Evolutionary conservation across 2,888 invertebrate species (phyloP).

Genomic region (Cistogaster globosa): DNA sequence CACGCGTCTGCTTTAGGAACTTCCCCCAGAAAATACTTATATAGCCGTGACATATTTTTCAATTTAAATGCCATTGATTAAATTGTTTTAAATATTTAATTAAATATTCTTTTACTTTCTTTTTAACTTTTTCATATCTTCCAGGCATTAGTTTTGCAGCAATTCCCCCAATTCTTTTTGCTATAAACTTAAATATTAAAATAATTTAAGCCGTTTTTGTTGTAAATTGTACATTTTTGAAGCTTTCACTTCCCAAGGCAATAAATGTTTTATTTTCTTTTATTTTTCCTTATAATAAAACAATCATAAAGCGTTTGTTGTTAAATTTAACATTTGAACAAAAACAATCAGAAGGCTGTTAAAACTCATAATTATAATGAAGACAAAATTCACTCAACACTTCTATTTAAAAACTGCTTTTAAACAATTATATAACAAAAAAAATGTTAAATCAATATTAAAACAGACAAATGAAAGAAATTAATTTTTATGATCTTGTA

Average conservation of each 20-base stretch:
- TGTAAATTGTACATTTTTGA: not conserved
- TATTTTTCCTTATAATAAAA: constrained; percentile 3
- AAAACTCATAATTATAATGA: not conserved
- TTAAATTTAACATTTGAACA: not conserved
- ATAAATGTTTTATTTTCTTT: constrained; percentile 19
- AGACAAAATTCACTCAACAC: not conserved
- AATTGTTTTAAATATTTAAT: too few species aligned
- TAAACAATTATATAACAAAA: not conserved
- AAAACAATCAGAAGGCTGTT: not conserved
- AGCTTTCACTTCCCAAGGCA: constrained; percentile 48
- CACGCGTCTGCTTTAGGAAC: too few species aligned
- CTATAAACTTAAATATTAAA: not conserved
- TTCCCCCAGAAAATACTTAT: too few species aligned
- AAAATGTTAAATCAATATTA: not conserved
- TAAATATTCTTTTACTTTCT: too few species aligned
- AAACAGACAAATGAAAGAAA: not conserved
- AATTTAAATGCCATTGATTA: too few species aligned
- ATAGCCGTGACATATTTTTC: too few species aligned
- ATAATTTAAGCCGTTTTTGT: not conserved
- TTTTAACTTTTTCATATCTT: too few species aligned
- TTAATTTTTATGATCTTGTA: constrained; percentile 46
- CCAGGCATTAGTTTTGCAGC: too few species aligned
- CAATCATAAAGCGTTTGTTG: not conserved
- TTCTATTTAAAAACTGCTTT: not conserved
- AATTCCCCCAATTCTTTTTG: too few species aligned